These are phyloP conservation scores for Esox masquinongy DNA, from an alignment of 2,797 vertebrate genomes.

Conservation along the genomic window DNA sequence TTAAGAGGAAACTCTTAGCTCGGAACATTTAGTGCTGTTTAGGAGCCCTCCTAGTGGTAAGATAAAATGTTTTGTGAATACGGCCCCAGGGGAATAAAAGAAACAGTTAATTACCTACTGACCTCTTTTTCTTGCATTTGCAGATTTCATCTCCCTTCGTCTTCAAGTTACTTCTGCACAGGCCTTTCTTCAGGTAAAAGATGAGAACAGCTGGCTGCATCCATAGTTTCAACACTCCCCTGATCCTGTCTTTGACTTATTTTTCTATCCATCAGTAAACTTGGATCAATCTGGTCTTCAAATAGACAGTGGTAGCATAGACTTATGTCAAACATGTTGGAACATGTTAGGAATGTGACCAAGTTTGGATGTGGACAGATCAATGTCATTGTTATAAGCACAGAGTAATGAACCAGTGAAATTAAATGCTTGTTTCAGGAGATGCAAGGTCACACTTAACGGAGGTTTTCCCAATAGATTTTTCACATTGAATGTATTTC, in stretches of 20 bases:
- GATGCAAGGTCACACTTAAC: too few species aligned
- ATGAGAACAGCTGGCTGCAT: not conserved
- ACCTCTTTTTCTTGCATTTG: slow-evolving; percentile 21
- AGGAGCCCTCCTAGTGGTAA: too few species aligned
- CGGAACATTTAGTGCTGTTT: too few species aligned
- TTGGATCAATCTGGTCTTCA: not conserved
- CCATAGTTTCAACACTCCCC: not conserved
- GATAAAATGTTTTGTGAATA: too few species aligned
- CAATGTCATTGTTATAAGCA: not conserved
- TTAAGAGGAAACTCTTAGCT: too few species aligned
- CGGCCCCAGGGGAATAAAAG: too few species aligned
- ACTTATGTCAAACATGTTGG: not conserved
- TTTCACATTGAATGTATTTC: too few species aligned
- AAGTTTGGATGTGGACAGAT: not conserved
- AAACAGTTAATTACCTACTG: not conserved
- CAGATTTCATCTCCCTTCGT: slow-evolving; percentile 98
- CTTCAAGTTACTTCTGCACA: slow-evolving; percentile 95
- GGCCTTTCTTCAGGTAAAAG: slow-evolving; percentile 94
- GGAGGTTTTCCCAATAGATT: too few species aligned
- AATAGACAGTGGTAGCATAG: not conserved
- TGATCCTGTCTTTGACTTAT: not conserved
- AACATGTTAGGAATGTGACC: not conserved
- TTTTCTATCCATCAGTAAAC: not conserved
- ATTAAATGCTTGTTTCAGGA: not conserved
- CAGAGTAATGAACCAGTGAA: not conserved